Percentiles rank a stretch among this genome's conserved stretches.
These are phyloP conservation scores for Pseudomyrmex gracilis DNA, from an alignment of 1,140 invertebrate genomes.

Conservation along the genomic window DNA sequence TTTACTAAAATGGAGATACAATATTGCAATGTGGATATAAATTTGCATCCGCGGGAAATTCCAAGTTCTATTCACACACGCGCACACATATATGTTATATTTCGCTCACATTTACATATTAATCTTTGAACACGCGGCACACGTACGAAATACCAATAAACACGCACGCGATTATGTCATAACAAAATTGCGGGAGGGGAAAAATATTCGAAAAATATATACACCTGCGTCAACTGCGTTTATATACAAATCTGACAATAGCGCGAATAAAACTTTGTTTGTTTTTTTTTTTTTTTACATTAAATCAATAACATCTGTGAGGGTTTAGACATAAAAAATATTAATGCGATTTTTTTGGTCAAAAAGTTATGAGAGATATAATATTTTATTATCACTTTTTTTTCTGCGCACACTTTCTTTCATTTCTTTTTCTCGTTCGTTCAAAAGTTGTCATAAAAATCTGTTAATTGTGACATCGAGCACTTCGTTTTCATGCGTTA, in stretches of 20 bases:
- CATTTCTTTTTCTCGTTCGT: too few relatives aligned
- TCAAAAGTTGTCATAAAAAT: too few relatives aligned
- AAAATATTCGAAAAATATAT: not conserved
- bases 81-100: not conserved
- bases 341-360: too few relatives aligned
- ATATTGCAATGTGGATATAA: not conserved
- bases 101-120: slow-evolving; percentile 43
- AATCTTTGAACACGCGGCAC: slow-evolving; percentile 6
- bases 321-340: too few relatives aligned
- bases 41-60: slow-evolving; percentile 50
- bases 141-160: not conserved
- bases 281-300: too few relatives aligned
- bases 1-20: slow-evolving; percentile 32
- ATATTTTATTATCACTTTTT: too few relatives aligned
- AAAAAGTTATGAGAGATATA: too few relatives aligned
- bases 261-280: too few relatives aligned
- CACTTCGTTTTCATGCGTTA: slow-evolving; percentile 1
- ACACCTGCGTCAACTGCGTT: too few relatives aligned
- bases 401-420: too few relatives aligned
- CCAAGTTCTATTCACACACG: not conserved
- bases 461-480: not conserved
- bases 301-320: too few relatives aligned
- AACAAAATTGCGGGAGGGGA: not conserved
- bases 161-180: not conserved
- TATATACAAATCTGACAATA: too few relatives aligned